Evolutionary conservation across 2,113 vertebrate species (phyloP), one percentile per base, ranked within the genome.

Genomic region (Okapia johnstoni): DNA sequence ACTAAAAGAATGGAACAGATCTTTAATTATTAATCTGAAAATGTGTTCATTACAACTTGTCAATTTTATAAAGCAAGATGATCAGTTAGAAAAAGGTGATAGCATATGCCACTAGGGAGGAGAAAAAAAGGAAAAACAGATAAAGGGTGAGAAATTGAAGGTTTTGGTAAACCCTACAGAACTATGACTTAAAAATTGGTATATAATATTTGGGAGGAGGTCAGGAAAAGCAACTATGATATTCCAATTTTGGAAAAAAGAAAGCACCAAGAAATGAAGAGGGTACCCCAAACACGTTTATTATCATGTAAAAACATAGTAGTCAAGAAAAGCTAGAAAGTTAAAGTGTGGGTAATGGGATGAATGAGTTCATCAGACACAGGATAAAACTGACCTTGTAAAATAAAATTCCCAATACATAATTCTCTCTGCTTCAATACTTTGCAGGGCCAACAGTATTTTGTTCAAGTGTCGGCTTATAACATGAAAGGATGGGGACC

Each of bases 401-500:
- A 81, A 96, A 63, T 63, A 3, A 46, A 95, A 63, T 21, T 54
- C 40, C 55, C 94, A 55, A 93, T 48, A 26, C 26, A 19, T 88
- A 92, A 90, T 86, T 98, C 90, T 98, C 61, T 97, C 40, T 92
- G 33, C 93, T 46, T 99, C 30, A 83, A 98, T 98, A 86, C 83
- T 87, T 98, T 97, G 21, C 99, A 99, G 99, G 99, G 99, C 79
- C 99, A 99, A 80, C 98, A 98, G 7, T 99, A 99, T 98, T 99
- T 99, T 80, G 98, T 99, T 46, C 98, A 98, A 87, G 99, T 99
- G 94, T 99, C 99, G 1, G 99, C 99, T 19, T 99, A 99, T 95
- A 99, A 99, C 98, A 99, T 99, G 99, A 99, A 99, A 98, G 99
- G 99, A 97, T 99, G 99, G 99, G 99, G 99, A 95, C 99, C 99